phyloP scores from a whole-genome alignment of 2,888 invertebrate species.

The Philonicus albiceps region DNA sequence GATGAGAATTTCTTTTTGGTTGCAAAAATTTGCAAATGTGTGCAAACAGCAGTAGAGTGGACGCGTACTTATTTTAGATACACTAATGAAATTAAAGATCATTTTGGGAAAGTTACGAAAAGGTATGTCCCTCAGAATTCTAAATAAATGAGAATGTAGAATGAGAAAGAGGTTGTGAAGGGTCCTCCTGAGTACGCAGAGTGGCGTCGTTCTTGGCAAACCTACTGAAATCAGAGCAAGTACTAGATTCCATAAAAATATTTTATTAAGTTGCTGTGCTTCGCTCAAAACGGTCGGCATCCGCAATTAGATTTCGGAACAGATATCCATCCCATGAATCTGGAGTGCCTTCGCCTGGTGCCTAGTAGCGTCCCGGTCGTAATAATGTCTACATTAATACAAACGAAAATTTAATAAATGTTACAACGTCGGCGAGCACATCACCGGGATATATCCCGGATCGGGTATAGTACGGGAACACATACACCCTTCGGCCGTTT shows the following conservation, averaged over 20 bases:
- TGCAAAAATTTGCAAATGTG: background rate
- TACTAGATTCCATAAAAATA: background rate
- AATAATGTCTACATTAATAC: background rate
- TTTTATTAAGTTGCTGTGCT: background rate
- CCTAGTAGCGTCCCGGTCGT: background rate
- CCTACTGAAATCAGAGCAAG: background rate
- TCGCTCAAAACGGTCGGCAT: background rate
- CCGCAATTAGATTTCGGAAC: background rate
- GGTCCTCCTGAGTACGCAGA: background rate
- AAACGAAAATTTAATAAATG: conserved; percentile 10
- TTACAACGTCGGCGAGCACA: background rate
- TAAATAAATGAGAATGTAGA: background rate
- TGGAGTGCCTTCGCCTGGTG: background rate
- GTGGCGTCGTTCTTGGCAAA: background rate
- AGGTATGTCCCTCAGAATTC: background rate
- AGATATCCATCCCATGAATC: conserved; percentile 3
- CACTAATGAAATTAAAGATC: background rate
- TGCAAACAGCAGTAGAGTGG: background rate
- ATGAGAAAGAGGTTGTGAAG: background rate
- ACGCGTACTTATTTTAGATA: background rate
- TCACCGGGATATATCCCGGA: background rate
- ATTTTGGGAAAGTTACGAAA: background rate
- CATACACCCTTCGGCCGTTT: background rate
- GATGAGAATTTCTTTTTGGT: background rate
- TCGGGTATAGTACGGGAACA: background rate